Percentiles rank a stretch among this genome's conserved stretches.
These are phyloP conservation scores for Drosophila melanica DNA, from an alignment of 1,140 invertebrate species.

Conservation along the genomic window DNA sequence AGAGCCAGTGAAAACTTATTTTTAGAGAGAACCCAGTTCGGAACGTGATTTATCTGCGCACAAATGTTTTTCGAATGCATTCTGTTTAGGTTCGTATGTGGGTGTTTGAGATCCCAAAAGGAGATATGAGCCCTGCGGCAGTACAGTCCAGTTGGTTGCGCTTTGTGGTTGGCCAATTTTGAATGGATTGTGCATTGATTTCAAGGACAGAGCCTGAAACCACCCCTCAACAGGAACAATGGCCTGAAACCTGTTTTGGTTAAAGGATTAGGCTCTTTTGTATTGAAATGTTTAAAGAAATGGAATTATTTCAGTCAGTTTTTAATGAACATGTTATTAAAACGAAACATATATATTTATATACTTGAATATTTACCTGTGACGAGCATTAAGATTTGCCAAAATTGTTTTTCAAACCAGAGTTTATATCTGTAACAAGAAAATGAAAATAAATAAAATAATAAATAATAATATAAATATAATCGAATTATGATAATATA, in stretches of 20 bases:
- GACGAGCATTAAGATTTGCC: not conserved
- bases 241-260: conserved; percentile 61
- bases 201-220: conserved; percentile 43
- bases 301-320: conserved; percentile 2
- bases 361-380: conserved; percentile 36
- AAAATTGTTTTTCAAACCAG: conserved; percentile 5
- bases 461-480: no score
- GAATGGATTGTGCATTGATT: conserved; percentile 28
- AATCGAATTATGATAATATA: no score
- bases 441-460: not conserved
- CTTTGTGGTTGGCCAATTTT: conserved; percentile 67
- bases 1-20: conserved; percentile 67
- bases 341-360: not conserved
- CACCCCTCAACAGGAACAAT: conserved; percentile 32
- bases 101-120: conserved; percentile 48
- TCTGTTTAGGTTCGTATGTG: conserved; percentile 44
- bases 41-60: conserved; percentile 49
- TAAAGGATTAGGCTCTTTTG: conserved; percentile 64
- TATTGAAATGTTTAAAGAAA: conserved; percentile 38
- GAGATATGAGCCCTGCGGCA: conserved; percentile 20
- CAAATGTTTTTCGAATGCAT: conserved; percentile 43
- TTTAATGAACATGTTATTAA: conserved; percentile 14
- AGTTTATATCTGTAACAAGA: not conserved
- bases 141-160: conserved; percentile 60
- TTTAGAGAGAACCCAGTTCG: conserved; percentile 58